Conservation (phyloP, 2,888 invertebrate species). For the Standfussiana lucernea region DNA sequence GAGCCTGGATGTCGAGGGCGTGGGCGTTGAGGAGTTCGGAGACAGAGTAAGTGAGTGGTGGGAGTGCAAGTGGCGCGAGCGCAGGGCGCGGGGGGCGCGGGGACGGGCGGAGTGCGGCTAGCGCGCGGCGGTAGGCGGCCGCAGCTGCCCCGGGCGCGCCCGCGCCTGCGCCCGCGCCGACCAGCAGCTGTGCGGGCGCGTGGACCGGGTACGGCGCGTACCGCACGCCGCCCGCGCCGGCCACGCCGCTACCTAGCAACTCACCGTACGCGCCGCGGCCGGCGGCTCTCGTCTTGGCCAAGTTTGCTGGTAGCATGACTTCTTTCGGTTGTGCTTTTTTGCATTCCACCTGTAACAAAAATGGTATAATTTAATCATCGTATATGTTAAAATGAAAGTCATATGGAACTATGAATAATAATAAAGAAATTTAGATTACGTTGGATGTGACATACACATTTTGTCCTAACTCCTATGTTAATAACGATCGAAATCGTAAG, state of each 20-base stretch:
- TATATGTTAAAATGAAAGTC: background rate
- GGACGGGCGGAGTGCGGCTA: conserved; percentile 85
- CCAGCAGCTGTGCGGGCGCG: conserved; percentile 87
- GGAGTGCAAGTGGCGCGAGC: conserved; percentile 83
- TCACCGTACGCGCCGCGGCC: conserved; percentile 99
- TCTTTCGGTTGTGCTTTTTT: conserved; percentile 99
- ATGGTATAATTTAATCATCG: background rate
- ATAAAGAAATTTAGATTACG: background rate
- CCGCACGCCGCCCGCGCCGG: conserved; percentile 91
- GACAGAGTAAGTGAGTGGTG: conserved; percentile 88
- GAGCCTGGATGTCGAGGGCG: conserved; percentile 93
- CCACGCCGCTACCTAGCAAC: conserved; percentile 95
- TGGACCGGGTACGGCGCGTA: conserved; percentile 92
- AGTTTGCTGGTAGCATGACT: conserved; percentile 99
- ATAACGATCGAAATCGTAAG: background rate
- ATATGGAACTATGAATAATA: background rate
- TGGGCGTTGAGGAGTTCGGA: conserved; percentile 92
- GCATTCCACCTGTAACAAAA: conserved; percentile 97
- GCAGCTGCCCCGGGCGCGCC: conserved; percentile 81
- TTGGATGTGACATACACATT: background rate
- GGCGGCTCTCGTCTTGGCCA: conserved; percentile 98
- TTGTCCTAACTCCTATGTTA: background rate
- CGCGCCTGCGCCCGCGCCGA: conserved; percentile 83
- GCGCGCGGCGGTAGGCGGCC: conserved; percentile 85
- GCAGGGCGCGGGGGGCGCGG: conserved; percentile 84